Percentiles rank a stretch among this genome's conserved stretches.
Conservation (phyloP, 2,888 invertebrate genomes). For the Gasteruption jaculator region DNA sequence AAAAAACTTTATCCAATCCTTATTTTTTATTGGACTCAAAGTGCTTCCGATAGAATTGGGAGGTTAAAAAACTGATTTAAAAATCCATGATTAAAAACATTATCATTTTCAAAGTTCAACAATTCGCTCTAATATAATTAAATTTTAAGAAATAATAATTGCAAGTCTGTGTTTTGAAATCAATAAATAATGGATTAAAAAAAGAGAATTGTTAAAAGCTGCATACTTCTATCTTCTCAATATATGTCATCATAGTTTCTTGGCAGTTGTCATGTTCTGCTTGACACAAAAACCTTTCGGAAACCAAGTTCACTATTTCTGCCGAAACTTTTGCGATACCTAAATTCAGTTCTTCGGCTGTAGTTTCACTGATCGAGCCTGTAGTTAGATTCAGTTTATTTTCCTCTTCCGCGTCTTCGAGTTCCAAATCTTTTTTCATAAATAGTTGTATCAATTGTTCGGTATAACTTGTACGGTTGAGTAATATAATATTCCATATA, state of each 20-base stretch:
- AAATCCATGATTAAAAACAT: too few species aligned
- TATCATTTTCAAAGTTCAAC: too few species aligned
- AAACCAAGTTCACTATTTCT: conserved; percentile 31
- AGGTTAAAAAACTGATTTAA: too few species aligned
- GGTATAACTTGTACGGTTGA: conserved; percentile 31
- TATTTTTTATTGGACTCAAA: too few species aligned
- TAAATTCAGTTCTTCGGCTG: conserved; percentile 25
- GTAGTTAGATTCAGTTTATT: conserved; percentile 10
- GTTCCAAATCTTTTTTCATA: conserved; percentile 7
- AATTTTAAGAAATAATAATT: too few species aligned
- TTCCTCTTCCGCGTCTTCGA: conserved; percentile 19
- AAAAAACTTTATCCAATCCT: too few species aligned
- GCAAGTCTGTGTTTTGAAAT: conserved; percentile 17
- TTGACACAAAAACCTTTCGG: conserved; percentile 26
- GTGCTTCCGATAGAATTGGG: too few species aligned
- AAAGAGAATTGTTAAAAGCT: not conserved
- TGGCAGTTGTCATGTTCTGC: conserved; percentile 26
- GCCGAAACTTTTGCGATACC: conserved; percentile 35
- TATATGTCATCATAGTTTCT: conserved; percentile 30
- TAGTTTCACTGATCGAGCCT: not conserved
- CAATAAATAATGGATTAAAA: conserved; percentile 6
- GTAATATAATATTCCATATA: too few species aligned
- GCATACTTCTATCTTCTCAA: conserved; percentile 38
- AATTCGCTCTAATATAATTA: too few species aligned
- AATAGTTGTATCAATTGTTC: conserved; percentile 32